phyloP scores from a whole-genome alignment of 2,797 vertebrate species.

The Dromococcyx pavoninus region DNA sequence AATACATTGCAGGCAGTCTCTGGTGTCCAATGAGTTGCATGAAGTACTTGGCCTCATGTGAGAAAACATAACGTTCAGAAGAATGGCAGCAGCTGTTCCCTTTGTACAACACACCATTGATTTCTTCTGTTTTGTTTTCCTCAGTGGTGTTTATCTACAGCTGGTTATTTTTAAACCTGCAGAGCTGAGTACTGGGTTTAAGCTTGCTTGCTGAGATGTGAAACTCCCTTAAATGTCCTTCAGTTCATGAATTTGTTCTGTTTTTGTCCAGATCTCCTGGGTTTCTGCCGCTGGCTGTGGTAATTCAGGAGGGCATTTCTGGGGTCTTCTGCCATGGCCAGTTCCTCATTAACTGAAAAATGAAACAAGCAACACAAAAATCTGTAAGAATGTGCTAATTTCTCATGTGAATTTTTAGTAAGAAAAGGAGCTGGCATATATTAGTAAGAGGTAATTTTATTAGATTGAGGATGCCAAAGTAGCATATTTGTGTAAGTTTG shows the following conservation, averaged over 20 bases:
- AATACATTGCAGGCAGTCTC: neutral
- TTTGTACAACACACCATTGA: neutral
- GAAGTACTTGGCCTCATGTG: neutral
- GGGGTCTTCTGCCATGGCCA: neutral
- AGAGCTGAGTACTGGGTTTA: neutral
- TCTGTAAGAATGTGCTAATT: neutral
- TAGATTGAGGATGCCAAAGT: neutral
- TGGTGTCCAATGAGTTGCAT: neutral
- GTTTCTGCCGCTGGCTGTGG: neutral
- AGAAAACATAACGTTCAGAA: neutral
- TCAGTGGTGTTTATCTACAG: neutral
- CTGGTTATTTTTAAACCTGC: neutral
- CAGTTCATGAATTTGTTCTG: neutral
- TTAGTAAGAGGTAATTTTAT: neutral
- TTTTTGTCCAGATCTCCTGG: neutral
- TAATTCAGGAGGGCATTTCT: neutral
- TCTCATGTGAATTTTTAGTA: neutral
- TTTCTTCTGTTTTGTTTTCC: neutral
- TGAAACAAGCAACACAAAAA: neutral
- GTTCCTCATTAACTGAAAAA: constrained; percentile 71
- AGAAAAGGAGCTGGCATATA: neutral
- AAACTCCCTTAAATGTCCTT: neutral
- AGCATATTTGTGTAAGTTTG: neutral
- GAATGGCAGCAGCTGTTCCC: neutral
- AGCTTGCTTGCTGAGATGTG: neutral